phyloP scores from a whole-genome alignment of 2,797 vertebrate genomes.

The Protosalanx chinensis region DNA sequence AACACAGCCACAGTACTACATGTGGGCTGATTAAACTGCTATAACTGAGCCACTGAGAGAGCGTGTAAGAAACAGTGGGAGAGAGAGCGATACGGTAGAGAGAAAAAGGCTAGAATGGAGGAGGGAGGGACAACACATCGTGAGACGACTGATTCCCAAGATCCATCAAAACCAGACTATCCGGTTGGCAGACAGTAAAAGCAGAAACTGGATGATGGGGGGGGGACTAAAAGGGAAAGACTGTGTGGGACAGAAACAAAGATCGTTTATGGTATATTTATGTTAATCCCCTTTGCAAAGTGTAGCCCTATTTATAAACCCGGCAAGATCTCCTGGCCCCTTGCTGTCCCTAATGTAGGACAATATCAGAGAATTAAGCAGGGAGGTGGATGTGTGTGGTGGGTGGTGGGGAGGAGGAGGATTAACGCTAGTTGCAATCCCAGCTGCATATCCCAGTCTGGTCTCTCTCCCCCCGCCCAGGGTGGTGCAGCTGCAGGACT shows the following conservation, averaged over 20 bases:
- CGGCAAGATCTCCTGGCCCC: slow-evolving; percentile 62
- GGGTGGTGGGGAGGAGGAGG: slow-evolving; percentile 29
- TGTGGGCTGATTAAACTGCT: slow-evolving; percentile 24
- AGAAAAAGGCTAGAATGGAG: slow-evolving; percentile 1
- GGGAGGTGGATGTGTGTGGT: slow-evolving; percentile 13
- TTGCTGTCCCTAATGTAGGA: slow-evolving; percentile 73
- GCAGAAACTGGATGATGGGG: slow-evolving; percentile 13
- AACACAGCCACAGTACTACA: slow-evolving; percentile 35
- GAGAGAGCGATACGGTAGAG: not conserved
- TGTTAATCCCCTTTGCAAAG: slow-evolving; percentile 60
- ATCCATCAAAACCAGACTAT: not conserved
- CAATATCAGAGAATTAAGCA: slow-evolving; percentile 72
- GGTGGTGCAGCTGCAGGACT: slow-evolving; percentile 37
- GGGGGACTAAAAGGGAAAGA: not conserved
- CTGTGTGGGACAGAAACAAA: slow-evolving; percentile 30
- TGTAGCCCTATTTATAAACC: slow-evolving; percentile 61
- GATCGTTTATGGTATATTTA: slow-evolving; percentile 39
- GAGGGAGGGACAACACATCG: slow-evolving; percentile 13
- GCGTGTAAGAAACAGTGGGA: slow-evolving; percentile 17
- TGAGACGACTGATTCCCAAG: slow-evolving; percentile 11
- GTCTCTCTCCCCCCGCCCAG: slow-evolving; percentile 8
- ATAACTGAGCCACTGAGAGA: slow-evolving; percentile 44
- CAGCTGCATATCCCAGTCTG: slow-evolving; percentile 60
- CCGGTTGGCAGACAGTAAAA: not conserved
- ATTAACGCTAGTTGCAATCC: slow-evolving; percentile 57